Base-by-base conservation (phyloP, 2,113 vertebrate species). In the Zosterops japonicus region DNA sequence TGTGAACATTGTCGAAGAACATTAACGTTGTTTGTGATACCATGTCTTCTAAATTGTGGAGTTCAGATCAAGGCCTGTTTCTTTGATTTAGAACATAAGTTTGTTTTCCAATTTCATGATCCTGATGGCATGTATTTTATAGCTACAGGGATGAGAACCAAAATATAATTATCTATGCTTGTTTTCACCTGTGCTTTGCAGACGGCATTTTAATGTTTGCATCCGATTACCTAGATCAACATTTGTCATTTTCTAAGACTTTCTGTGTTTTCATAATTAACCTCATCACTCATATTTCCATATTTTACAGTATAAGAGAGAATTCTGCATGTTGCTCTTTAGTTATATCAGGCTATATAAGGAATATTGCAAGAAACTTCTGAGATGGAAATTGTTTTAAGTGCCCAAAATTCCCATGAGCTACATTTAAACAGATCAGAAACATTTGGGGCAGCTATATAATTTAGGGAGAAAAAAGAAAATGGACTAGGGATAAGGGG, bases 41-140 rank as follows among this genome's bases (percentile, higher is more conserved):
- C 25, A 46, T 87, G 83, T 95, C 80, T 94, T 90, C 88, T 92
- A 94, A 95, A 93, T 57, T 75, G 68, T 39, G 47, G 50, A 90
- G 52, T 86, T 96, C 81, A 96, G 85, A 89, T 42, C 57, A 79
- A 81, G n/a, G 11, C 25, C 44, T 77, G 23, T 81, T 96, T 93
- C 90, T 95, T 85, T 96, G 95, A 96, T 89, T 89, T 96, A 94
- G 76, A 93, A 95, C 56, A 39, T 75, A 84, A 89, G 49, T 72
- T 90, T 93, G 31, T 71, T 94, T 96, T 94, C 69, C 90, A 92
- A 31, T 96, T 92, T 94, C 57, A 35, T 89, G 64, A 72, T 87
- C 65, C 61, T 55, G 57, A 82, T 84, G 35, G 49, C 23, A 53
- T 21, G 15, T 42, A 60, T 75, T 96, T 97, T 94, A 91, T 86